Evolutionary conservation across 1,140 invertebrate genomes (phyloP).

Genomic region (Nomia melanderi): DNA sequence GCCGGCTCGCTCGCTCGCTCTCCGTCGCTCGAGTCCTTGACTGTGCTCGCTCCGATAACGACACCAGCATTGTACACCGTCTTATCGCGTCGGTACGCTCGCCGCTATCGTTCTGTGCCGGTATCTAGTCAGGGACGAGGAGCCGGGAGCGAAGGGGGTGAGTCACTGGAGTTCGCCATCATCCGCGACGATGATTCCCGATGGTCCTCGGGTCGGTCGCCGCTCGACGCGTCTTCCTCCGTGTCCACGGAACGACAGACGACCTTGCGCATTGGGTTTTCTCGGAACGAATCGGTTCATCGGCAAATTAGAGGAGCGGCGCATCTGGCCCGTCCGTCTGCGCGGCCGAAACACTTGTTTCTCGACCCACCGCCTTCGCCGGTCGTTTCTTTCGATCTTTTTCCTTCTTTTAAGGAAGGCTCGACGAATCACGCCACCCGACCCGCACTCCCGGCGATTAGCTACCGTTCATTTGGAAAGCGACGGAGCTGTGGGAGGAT

Average conservation of each 20-base stretch:
- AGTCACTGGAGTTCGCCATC: conserved; percentile 8
- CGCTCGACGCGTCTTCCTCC: background rate
- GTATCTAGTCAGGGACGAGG: too few relatives aligned
- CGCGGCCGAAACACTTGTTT: conserved; percentile 38
- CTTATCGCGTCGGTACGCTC: conserved; percentile 30
- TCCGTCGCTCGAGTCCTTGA: conserved; percentile 34
- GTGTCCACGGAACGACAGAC: background rate
- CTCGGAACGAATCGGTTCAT: conserved; percentile 24
- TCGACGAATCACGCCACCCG: conserved; percentile 18
- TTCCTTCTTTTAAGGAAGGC: background rate
- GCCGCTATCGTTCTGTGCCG: background rate
- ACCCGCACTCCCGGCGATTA: conserved; percentile 4
- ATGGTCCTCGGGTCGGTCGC: too few relatives aligned
- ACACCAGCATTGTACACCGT: conserved; percentile 26
- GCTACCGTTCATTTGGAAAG: background rate
- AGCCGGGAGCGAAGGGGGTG: too few relatives aligned
- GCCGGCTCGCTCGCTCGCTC: too few relatives aligned
- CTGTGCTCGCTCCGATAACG: conserved; percentile 40
- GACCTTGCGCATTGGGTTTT: background rate
- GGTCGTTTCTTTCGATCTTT: conserved; percentile 14
- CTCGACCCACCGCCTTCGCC: conserved; percentile 10
- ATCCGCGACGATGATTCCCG: conserved; percentile 13
- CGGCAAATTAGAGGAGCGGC: background rate
- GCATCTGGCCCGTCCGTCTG: conserved; percentile 15
- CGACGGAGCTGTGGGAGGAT: background rate